phyloP scores from a whole-genome alignment of 2,113 vertebrate genomes.

The Polyodon spathula region DNA sequence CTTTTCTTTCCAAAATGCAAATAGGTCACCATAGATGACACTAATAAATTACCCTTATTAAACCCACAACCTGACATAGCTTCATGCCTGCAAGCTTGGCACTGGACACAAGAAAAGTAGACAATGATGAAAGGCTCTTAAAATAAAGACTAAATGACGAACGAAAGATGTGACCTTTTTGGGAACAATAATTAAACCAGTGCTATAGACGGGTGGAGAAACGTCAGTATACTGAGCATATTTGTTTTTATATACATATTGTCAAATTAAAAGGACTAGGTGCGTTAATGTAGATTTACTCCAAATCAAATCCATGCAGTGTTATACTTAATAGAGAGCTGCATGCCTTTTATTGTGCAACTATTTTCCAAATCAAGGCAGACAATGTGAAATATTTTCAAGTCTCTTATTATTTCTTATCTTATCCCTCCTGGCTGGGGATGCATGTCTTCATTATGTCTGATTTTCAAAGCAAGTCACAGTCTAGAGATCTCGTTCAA shows the following conservation, averaged over 20 bases:
- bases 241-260: neutral
- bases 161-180: conserved; percentile 54
- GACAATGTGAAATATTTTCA: no score
- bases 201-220: conserved; percentile 11
- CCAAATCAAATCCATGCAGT: neutral
- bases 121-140: conserved; percentile 27
- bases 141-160: conserved; percentile 57
- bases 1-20: conserved; percentile 55
- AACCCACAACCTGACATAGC: conserved; percentile 37
- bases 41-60: conserved; percentile 67
- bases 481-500: no score
- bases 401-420: no score
- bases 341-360: no score
- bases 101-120: conserved; percentile 27
- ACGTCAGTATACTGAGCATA: neutral
- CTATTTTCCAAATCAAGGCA: no score
- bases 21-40: conserved; percentile 62
- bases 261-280: neutral
- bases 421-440: no score
- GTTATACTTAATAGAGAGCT: no score
- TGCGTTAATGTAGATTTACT: neutral
- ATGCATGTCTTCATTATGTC: no score
- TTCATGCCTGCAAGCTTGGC: conserved; percentile 48
- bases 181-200: conserved; percentile 31
- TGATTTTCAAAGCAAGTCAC: no score